phyloP scores from a whole-genome alignment of 2,797 vertebrate species.

The Molossus molossus region DNA sequence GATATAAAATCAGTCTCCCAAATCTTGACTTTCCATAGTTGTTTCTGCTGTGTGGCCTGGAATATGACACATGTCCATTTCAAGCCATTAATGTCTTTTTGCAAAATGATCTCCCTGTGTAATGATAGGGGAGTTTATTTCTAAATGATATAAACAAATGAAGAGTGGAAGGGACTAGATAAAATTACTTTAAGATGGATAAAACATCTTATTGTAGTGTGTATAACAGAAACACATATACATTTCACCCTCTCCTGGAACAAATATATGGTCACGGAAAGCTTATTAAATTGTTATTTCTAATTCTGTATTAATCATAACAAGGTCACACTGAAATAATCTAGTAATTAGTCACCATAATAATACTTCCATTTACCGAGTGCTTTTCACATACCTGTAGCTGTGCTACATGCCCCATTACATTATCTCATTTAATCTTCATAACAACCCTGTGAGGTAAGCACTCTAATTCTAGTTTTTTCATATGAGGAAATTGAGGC shows the following conservation, averaged over 20 bases:
- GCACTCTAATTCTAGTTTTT: background rate
- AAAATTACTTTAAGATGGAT: conserved; percentile 67
- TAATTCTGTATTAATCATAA: conserved; percentile 62
- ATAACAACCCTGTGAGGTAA: background rate
- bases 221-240: conserved; percentile 26
- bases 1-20: conserved; percentile 6
- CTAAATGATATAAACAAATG: conserved; percentile 44
- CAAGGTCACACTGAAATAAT: conserved; percentile 45
- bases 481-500: conserved; percentile 5
- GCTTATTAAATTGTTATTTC: conserved; percentile 59
- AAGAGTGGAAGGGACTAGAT: conserved; percentile 9
- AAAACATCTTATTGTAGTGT: background rate
- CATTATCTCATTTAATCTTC: conserved; percentile 44
- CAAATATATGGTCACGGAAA: conserved; percentile 47
- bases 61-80: conserved; percentile 20
- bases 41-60: conserved; percentile 3
- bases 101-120: conserved; percentile 28
- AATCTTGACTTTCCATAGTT: conserved; percentile 36
- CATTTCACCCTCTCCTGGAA: conserved; percentile 25
- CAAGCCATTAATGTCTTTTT: background rate
- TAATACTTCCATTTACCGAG: background rate
- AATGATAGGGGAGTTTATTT: conserved; percentile 55
- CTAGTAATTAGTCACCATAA: conserved; percentile 11
- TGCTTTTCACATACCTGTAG: background rate
- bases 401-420: background rate